A percentile compares a stretch with the other conserved stretches of the same genome.
Evolutionary conservation across 2,888 invertebrate genomes (phyloP).

Genomic region (Volucella inanis): DNA sequence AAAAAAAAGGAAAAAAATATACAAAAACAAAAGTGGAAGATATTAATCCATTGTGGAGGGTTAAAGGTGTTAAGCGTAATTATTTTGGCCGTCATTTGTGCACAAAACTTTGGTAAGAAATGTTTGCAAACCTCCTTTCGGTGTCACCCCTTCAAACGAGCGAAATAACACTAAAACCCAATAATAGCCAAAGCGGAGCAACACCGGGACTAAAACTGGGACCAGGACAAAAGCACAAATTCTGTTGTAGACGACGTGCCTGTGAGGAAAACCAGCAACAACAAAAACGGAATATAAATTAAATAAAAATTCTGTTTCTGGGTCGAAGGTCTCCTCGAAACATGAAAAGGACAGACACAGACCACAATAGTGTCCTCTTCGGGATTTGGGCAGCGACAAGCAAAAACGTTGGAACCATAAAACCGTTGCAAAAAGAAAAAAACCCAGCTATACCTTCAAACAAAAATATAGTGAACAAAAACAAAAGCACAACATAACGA

Average conservation of each 20-base stretch:
- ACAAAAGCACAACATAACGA: conserved; percentile 40
- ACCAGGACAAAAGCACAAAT: conserved; percentile 24
- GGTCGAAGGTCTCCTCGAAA: conserved; percentile 42
- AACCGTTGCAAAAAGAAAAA: conserved; percentile 52
- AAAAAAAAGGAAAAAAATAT: conserved; percentile 9
- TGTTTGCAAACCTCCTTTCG: conserved; percentile 21
- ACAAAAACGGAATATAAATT: conserved; percentile 26
- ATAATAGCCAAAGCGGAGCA: conserved; percentile 49
- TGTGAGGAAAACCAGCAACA: neutral
- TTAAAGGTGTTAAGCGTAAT: conserved; percentile 69
- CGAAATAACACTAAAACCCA: conserved; percentile 69
- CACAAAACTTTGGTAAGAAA: conserved; percentile 43
- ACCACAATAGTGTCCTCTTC: conserved; percentile 64
- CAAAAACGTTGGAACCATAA: conserved; percentile 60
- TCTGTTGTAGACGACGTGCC: conserved; percentile 46
- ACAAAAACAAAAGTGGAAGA: conserved; percentile 3
- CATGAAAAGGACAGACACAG: conserved; percentile 61
- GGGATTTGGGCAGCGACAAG: conserved; percentile 37
- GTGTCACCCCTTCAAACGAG: conserved; percentile 57
- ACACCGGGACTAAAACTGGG: neutral
- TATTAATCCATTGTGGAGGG: conserved; percentile 60
- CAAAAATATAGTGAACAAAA: neutral
- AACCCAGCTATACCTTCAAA: neutral
- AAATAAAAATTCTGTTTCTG: conserved; percentile 57
- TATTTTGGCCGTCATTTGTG: conserved; percentile 56